Evolutionary conservation across 1,140 invertebrate genomes (phyloP), one percentile per base, ranked within the genome.

Genomic region (Megalopta genalis): DNA sequence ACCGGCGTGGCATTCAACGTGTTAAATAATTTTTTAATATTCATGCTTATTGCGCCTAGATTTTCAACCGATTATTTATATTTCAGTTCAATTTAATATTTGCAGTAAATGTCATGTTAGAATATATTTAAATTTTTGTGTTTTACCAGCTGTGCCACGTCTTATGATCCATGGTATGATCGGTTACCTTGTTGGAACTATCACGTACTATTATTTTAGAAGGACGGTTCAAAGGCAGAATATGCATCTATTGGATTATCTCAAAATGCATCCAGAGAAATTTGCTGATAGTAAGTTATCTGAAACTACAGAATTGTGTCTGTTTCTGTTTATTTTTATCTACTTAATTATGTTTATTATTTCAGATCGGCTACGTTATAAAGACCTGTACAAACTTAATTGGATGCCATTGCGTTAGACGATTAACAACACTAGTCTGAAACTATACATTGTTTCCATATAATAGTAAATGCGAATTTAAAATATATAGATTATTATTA

Each of bases 261-360:
- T 96, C 79, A 93, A 94, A 85, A 91, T 94, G 65, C 96, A 96
- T 91, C 95, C 95, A 39, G 95, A 96, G 83, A 95, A 96, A 89
- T 96, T 96, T 86, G 93, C 94, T 78, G 86, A 88, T 7, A 92
- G 95, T 96, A 90, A 92, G 46, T 64, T 54, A 25, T 76, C 64
- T 59, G 27, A n/a, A 23, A n/a, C 7, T 49, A 12, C 10, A 10
- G 23, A 60, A 71, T 5, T 52, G 14, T 18, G 7, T 39, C 16
- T 75, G 6, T 54, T 57, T 42, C 39, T 37, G 37, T 67, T 10
- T 72, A 63, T 65, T 16, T 69, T 59, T 14, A 65, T 68, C 23
- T 27, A 27, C n/a, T 52, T 62, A 85, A 67, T 39, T 93, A 90
- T 66, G 2, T 71, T 67, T 75, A 2, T 66, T 67, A 81, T 94